phyloP scores from a whole-genome alignment of 2,113 vertebrate genomes.

The Rhinopomastus cyanomelas region DNA sequence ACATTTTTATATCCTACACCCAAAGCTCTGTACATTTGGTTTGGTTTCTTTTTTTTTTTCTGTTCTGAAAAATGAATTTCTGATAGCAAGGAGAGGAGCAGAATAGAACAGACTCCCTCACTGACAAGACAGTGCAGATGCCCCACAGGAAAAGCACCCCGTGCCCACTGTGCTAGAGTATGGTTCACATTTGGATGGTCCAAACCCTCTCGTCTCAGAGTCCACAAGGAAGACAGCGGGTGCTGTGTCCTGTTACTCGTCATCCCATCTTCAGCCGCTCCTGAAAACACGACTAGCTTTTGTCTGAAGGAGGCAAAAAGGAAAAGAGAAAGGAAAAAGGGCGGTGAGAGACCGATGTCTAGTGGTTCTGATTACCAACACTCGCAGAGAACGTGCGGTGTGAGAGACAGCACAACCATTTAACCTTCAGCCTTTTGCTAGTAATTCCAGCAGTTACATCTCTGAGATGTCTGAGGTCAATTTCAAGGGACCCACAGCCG shows the following conservation, averaged over 20 bases:
- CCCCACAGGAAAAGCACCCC: constrained; percentile 65
- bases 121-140: constrained; percentile 73
- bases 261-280: constrained; percentile 68
- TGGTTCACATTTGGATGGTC: constrained; percentile 33
- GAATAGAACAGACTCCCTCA: constrained; percentile 52
- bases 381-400: not conserved
- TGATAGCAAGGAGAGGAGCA: constrained; percentile 61
- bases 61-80: constrained; percentile 69
- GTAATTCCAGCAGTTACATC: not conserved
- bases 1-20: constrained; percentile 82
- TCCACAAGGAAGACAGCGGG: constrained; percentile 61
- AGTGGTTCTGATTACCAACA: not conserved
- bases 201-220: constrained; percentile 52
- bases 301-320: constrained; percentile 46
- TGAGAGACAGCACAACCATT: not conserved
- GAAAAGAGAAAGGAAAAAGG: not conserved
- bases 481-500: not conserved
- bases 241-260: constrained; percentile 51
- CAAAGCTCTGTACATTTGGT: constrained; percentile 85
- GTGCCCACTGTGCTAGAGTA: constrained; percentile 38
- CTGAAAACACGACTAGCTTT: constrained; percentile 70
- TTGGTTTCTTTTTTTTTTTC: constrained; percentile 57
- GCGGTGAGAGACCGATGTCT: not conserved
- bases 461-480: not conserved
- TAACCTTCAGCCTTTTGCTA: not conserved